phyloP scores from a whole-genome alignment of 2,113 vertebrate genomes.

The Hyaena hyaena region DNA sequence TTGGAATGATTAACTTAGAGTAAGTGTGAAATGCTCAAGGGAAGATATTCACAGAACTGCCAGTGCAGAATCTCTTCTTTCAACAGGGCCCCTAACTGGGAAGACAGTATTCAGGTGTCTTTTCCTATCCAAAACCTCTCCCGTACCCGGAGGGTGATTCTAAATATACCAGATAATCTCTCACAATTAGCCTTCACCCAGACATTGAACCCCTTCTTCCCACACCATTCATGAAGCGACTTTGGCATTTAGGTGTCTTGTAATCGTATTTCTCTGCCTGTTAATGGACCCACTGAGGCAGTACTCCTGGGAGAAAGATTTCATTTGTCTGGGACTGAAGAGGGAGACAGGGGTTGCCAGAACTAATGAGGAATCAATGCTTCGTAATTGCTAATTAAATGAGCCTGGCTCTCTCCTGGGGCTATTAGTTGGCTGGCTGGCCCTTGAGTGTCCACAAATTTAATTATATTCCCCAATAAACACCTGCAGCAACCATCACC shows the following conservation, averaged over 20 bases:
- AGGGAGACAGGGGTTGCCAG: constrained; percentile 40
- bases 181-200: background rate
- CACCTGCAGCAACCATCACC: constrained; percentile 18
- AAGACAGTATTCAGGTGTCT: background rate
- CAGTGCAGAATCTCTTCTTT: background rate
- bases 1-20: background rate
- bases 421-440: constrained; percentile 52
- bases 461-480: constrained; percentile 69
- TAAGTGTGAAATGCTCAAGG: background rate
- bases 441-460: constrained; percentile 74
- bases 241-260: constrained; percentile 59
- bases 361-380: constrained; percentile 74
- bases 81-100: background rate
- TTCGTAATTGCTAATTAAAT: constrained; percentile 78
- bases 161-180: background rate
- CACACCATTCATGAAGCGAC: background rate
- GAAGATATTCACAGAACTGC: constrained; percentile 23
- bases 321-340: constrained; percentile 69
- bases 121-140: background rate
- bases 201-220: background rate
- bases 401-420: constrained; percentile 61
- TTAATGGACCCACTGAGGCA: constrained; percentile 71
- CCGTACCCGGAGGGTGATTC: background rate
- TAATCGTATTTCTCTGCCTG: constrained; percentile 72
- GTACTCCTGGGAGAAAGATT: constrained; percentile 58